A percentile compares a stretch with the other conserved stretches of the same genome.
These are phyloP conservation scores for Conger conger DNA, from an alignment of 2,113 vertebrate species.

Conservation along the genomic window DNA sequence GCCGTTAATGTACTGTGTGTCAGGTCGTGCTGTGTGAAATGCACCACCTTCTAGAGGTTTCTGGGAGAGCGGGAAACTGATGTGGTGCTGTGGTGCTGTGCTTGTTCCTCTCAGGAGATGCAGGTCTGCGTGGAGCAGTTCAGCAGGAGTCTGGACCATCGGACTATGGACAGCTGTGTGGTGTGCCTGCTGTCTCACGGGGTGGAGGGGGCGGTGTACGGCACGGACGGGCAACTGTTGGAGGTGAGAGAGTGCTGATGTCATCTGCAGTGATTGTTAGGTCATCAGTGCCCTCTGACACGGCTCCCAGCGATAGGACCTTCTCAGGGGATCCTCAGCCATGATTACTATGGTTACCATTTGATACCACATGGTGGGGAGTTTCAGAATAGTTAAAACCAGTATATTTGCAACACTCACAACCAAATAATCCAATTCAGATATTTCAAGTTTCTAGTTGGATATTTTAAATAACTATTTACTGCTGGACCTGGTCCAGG, in stretches of 20 bases:
- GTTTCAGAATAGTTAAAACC: not conserved
- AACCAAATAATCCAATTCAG: too few relatives aligned
- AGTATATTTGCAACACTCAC: too few relatives aligned
- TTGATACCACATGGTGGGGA: not conserved
- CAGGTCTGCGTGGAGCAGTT: constrained; percentile 77
- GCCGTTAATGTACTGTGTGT: too few relatives aligned
- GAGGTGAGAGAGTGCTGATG: constrained; percentile 64
- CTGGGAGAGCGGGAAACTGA: too few relatives aligned
- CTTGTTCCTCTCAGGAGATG: constrained; percentile 75
- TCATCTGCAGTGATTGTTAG: not conserved
- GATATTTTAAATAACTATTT: too few relatives aligned
- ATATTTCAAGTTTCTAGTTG: too few relatives aligned
- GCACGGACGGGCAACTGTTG: constrained; percentile 83
- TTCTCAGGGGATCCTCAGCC: too few relatives aligned
- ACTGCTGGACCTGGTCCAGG: too few relatives aligned
- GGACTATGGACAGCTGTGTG: constrained; percentile 76
- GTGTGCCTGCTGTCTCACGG: constrained; percentile 93
- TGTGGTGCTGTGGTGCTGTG: not conserved
- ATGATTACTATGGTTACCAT: not conserved
- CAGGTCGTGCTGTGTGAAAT: too few relatives aligned
- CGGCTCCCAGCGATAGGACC: too few relatives aligned
- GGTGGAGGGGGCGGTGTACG: constrained; percentile 88
- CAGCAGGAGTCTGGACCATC: constrained; percentile 68
- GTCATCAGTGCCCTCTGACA: too few relatives aligned
- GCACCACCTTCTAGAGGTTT: too few relatives aligned